Evolutionary conservation across 2,888 invertebrate species (phyloP), one percentile per base, ranked within the genome.

Genomic region (Phasia obesa): DNA sequence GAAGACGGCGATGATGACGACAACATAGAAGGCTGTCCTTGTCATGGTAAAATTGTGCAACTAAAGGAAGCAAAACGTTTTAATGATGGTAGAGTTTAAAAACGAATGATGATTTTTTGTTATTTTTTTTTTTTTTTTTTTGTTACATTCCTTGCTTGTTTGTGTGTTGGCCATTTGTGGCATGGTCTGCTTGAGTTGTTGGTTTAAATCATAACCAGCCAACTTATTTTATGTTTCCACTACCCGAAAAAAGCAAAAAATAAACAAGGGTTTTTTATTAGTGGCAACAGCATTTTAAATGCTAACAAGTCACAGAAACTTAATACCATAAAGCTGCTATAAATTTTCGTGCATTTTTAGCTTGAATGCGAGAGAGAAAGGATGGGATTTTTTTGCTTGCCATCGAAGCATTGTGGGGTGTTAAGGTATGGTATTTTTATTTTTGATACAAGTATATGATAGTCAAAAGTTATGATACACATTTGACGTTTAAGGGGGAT

Each of bases 281-380:
- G 77, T 64, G 65, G 65, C 79, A 79, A 67, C 73, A 81, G 44
- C 74, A 75, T 57, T 70, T 81, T 42, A 64, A 76, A 74, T 59
- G 78, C 67, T 62, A 78, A 57, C 62, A 78, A 69, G 73, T 82
- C 69, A 76, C 53, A 67, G 64, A 31, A 76, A 82, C 51, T 74
- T 82, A 74, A 82, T 82, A 7, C 73, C 64, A 59, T 74, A 74
- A 74, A 74, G 69, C 82, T 74, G 73, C 49, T 62, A 78, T 78
- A 82, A 82, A 70, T 67, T 75, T 75, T 59, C 49, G 11, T 49
- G 27, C 27, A 47, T 44, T 57, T 57, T 53, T n/a, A 25, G 25
- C 59, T 74, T 35, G 44, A 55, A 11, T 55, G 38, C 6, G 27
- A n/a, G 21, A 35, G 42, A 55, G 25, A 3, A 25, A 13, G 47